phyloP scores from a whole-genome alignment of 1,140 invertebrate species.

The Rhagoletis zephyria region DNA sequence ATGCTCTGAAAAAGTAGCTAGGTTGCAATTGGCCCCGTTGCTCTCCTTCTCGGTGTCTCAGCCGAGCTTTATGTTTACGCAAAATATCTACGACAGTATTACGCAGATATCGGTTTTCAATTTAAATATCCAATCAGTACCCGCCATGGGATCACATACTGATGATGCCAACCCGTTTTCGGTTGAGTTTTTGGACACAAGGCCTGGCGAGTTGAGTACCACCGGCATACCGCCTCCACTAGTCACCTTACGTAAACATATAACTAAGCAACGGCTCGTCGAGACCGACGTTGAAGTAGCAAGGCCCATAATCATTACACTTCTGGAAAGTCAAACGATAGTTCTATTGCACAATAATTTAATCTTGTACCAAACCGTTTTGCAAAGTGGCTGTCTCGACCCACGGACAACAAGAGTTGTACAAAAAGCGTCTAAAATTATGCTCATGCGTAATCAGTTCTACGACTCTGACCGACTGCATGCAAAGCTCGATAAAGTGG shows the following conservation, averaged over 20 bases:
- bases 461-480: slow-evolving; percentile 72
- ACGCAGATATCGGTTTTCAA: slow-evolving; percentile 67
- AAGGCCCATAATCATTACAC: slow-evolving; percentile 62
- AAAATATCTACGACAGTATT: slow-evolving; percentile 60
- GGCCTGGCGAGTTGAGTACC: slow-evolving; percentile 62
- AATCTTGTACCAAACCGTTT: slow-evolving; percentile 61
- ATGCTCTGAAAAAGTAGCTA: not conserved
- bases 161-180: slow-evolving; percentile 13
- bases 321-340: slow-evolving; percentile 61
- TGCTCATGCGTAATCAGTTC: slow-evolving; percentile 62
- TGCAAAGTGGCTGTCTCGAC: slow-evolving; percentile 62
- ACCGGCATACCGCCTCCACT: slow-evolving; percentile 68
- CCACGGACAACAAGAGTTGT: slow-evolving; percentile 59
- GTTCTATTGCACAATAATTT: slow-evolving; percentile 60
- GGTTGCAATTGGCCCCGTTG: slow-evolving; percentile 58
- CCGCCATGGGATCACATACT: not conserved
- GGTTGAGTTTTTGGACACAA: slow-evolving; percentile 63
- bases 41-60: slow-evolving; percentile 65
- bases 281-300: slow-evolving; percentile 64
- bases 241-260: slow-evolving; percentile 61
- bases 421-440: slow-evolving; percentile 61
- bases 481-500: slow-evolving; percentile 75
- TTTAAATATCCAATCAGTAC: slow-evolving; percentile 60
- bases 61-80: slow-evolving; percentile 67
- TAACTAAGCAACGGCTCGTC: slow-evolving; percentile 60